Evolutionary conservation across 2,888 invertebrate genomes (phyloP).

Genomic region (Drosophila rellima): DNA sequence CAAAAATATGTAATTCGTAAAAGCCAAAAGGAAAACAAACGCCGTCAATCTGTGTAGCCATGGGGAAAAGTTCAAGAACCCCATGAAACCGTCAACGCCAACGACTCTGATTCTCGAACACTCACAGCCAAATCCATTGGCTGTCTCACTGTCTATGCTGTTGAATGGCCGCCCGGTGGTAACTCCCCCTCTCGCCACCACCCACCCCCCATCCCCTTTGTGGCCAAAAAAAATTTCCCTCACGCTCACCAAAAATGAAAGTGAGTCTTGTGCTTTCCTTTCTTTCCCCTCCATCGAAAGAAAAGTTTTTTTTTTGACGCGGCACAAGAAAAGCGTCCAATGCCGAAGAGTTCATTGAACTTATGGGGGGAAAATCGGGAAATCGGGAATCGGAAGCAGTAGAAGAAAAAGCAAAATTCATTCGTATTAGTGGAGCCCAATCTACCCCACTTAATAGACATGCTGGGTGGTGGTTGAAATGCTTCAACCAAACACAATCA

Average conservation of each 20-base stretch:
- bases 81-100: slow-evolving; percentile 71
- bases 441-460: slow-evolving; percentile 35
- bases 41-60: slow-evolving; percentile 43
- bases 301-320: slow-evolving; percentile 55
- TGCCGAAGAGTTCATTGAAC: slow-evolving; percentile 68
- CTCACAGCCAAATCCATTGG: slow-evolving; percentile 28
- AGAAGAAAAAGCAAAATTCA: slow-evolving; percentile 32
- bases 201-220: neutral
- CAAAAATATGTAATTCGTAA: slow-evolving; percentile 27
- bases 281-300: slow-evolving; percentile 3
- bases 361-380: slow-evolving; percentile 12
- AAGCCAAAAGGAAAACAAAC: slow-evolving; percentile 57
- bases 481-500: neutral
- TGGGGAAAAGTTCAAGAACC: slow-evolving; percentile 78
- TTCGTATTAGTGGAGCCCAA: slow-evolving; percentile 34
- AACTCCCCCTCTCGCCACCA: neutral
- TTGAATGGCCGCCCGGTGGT: slow-evolving; percentile 43
- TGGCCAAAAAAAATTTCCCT: slow-evolving; percentile 28
- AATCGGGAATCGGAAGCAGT: slow-evolving; percentile 46
- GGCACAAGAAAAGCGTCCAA: slow-evolving; percentile 54
- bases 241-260: slow-evolving; percentile 64
- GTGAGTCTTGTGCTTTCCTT: slow-evolving; percentile 56
- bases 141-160: slow-evolving; percentile 57
- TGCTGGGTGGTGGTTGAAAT: slow-evolving; percentile 51
- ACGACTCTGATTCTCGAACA: slow-evolving; percentile 32